phyloP scores from a whole-genome alignment of 2,797 vertebrate species.

The Halcyon chelicuti region DNA sequence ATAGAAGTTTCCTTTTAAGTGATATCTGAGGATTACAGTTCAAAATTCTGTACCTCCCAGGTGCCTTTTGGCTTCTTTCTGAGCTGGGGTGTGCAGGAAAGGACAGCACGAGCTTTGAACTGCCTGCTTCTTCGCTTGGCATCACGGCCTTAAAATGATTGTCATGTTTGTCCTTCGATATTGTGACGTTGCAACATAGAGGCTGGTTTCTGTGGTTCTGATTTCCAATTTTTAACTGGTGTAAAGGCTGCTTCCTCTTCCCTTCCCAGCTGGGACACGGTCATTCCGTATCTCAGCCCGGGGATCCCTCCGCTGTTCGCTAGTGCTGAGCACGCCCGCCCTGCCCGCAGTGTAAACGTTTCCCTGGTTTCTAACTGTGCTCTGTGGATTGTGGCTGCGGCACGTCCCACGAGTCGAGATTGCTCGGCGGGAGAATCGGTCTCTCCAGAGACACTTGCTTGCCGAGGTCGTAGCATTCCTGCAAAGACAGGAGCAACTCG shows the following conservation, averaged over 20 bases:
- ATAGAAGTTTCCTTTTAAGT: not conserved
- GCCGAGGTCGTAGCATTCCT: not conserved
- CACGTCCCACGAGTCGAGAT: not conserved
- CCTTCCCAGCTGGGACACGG: not conserved
- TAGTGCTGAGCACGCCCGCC: not conserved
- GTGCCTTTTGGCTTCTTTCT: constrained; percentile 30
- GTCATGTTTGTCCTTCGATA: not conserved
- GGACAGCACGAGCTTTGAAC: not conserved
- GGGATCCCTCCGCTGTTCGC: not conserved
- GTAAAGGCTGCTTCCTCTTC: not conserved
- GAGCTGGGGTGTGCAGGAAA: constrained; percentile 7
- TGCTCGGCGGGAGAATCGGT: not conserved
- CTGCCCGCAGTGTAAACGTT: not conserved
- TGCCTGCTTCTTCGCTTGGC: not conserved
- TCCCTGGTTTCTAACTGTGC: not conserved
- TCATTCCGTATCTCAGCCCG: not conserved
- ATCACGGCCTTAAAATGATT: not conserved
- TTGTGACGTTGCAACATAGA: not conserved
- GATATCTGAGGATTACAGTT: not conserved
- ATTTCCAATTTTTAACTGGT: not conserved
- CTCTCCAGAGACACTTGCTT: not conserved
- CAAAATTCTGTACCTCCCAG: constrained; percentile 24
- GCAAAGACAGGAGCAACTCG: not conserved
- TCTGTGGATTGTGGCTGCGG: not conserved
- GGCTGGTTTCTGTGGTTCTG: not conserved